Evolutionary conservation across 2,797 vertebrate genomes (phyloP).

Genomic region (Sebastes itinus): DNA sequence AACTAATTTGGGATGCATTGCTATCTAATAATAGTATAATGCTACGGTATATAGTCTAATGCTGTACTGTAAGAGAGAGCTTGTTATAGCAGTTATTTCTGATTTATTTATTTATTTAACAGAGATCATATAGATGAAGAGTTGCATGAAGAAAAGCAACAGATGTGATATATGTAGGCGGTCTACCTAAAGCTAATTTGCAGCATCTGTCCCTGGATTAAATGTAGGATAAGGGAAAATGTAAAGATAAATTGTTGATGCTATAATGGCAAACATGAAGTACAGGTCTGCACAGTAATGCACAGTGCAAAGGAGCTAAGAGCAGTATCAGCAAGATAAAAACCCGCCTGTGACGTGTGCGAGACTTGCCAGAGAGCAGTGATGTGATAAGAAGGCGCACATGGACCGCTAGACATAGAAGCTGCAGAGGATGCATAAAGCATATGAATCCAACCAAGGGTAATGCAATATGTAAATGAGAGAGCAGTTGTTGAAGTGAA

Average conservation of each 20-base stretch:
- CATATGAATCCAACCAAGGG: conserved; percentile 58
- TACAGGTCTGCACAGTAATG: background rate
- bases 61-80: background rate
- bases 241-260: background rate
- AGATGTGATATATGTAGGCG: background rate
- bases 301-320: background rate
- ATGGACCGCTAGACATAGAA: conserved; percentile 40
- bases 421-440: conserved; percentile 49
- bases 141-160: background rate
- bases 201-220: background rate
- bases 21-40: conserved; percentile 12
- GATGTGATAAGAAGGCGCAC: conserved; percentile 60
- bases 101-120: background rate
- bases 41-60: background rate
- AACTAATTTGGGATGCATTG: conserved; percentile 43
- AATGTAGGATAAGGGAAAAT: background rate
- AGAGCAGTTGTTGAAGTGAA: conserved; percentile 49
- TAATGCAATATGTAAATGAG: conserved; percentile 75
- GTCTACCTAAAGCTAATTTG: background rate
- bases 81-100: background rate
- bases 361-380: conserved; percentile 51
- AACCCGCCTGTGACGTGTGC: conserved; percentile 13
- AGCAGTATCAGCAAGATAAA: conserved; percentile 30
- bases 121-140: background rate
- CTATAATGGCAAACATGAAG: background rate